Evolutionary conservation across 2,113 vertebrate genomes (phyloP).

Genomic region (Paraplagusia blochii): DNA sequence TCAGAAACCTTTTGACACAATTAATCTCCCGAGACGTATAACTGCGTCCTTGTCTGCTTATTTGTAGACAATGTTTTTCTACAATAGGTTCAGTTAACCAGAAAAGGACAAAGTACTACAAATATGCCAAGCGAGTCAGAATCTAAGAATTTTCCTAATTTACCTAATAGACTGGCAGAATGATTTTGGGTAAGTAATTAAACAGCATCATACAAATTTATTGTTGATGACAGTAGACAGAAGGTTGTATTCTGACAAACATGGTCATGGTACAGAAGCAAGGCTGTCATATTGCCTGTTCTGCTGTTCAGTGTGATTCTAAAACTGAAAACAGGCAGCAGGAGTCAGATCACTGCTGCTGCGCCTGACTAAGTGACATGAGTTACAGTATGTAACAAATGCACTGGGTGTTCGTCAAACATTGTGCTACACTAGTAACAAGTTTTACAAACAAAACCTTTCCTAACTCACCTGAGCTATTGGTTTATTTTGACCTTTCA

Average conservation of each 20-base stretch:
- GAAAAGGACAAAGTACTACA: too few relatives aligned
- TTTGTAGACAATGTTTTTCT: too few relatives aligned
- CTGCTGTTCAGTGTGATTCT: constrained; percentile 3
- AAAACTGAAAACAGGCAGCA: constrained; percentile 49
- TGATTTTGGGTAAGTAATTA: too few relatives aligned
- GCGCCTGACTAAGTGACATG: constrained; percentile 61
- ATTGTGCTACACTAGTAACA: background rate
- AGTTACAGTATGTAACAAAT: constrained; percentile 47
- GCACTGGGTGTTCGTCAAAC: constrained; percentile 17
- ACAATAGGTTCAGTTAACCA: too few relatives aligned
- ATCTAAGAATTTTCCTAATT: too few relatives aligned
- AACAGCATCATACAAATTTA: too few relatives aligned
- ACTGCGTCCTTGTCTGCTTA: too few relatives aligned
- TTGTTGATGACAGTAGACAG: background rate
- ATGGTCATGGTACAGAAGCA: background rate
- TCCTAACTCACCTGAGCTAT: background rate
- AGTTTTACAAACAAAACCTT: background rate
- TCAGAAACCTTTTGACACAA: too few relatives aligned
- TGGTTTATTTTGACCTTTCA: background rate
- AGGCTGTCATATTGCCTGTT: constrained; percentile 1
- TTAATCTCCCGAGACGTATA: too few relatives aligned
- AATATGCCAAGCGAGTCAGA: too few relatives aligned
- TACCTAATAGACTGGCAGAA: too few relatives aligned
- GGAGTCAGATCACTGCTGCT: constrained; percentile 44
- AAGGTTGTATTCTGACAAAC: too few relatives aligned